Percentiles rank a stretch among this genome's conserved stretches.
phyloP scores from a whole-genome alignment of 2,888 invertebrate species.

The Dryocosmus kuriphilus region DNA sequence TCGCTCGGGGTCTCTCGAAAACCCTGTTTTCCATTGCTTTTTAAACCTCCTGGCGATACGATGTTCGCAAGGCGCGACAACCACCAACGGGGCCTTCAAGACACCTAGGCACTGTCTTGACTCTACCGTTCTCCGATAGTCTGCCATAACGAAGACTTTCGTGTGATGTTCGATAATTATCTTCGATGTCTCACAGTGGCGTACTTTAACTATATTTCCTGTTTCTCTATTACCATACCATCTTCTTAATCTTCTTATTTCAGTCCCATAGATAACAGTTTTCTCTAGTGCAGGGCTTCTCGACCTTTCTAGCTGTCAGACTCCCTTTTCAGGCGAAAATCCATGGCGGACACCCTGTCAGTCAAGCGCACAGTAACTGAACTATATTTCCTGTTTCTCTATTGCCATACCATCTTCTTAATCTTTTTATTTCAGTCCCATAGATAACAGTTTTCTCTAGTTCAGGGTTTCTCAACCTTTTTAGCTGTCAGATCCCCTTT shows the following conservation, averaged over 20 bases:
- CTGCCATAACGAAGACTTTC: conserved; percentile 35
- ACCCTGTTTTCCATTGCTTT: conserved; percentile 6
- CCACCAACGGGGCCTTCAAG: conserved; percentile 15
- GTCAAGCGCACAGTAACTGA: no score
- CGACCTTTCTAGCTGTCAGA: no score
- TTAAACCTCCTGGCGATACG: conserved; percentile 15
- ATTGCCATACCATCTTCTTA: no score
- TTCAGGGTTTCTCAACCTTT: no score
- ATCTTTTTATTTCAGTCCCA: no score
- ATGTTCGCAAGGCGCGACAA: conserved; percentile 27
- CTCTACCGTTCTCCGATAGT: conserved; percentile 3
- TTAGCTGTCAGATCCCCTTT: no score
- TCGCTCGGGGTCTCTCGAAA: conserved; percentile 1
- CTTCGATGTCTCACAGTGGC: conserved; percentile 32
- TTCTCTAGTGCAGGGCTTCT: no score
- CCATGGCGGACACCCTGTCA: no score
- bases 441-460: no score
- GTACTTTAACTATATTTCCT: conserved; percentile 28
- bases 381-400: no score
- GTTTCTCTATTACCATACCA: neutral
- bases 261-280: neutral
- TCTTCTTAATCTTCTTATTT: neutral
- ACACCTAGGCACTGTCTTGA: no score
- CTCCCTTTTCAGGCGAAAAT: no score
- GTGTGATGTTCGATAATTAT: conserved; percentile 40